Evolutionary conservation across 2,113 vertebrate genomes (phyloP).

Genomic region (Perccottus glenii): DNA sequence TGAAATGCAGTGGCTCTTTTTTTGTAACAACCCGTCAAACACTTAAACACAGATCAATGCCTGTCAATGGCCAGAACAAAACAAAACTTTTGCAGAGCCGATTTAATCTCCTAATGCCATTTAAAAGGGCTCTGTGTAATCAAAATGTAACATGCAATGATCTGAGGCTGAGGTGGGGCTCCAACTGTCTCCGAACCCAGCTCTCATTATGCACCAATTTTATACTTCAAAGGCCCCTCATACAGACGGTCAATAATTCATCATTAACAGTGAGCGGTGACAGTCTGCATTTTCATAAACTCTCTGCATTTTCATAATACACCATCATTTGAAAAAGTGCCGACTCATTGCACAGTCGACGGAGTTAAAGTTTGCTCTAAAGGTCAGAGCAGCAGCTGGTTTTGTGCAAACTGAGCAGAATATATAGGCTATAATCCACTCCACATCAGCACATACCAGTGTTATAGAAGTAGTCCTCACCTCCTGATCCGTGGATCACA

Average conservation of each 20-base stretch:
- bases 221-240: slow-evolving; percentile 41
- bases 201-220: slow-evolving; percentile 42
- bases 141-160: slow-evolving; percentile 48
- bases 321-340: slow-evolving; percentile 15
- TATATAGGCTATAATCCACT: no score
- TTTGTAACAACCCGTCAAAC: no score
- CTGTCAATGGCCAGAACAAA: no score
- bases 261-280: slow-evolving; percentile 34
- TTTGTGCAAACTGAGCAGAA: slow-evolving; percentile 10
- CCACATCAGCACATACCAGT: no score
- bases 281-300: slow-evolving; percentile 24
- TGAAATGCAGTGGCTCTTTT: no score
- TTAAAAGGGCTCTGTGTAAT: slow-evolving; percentile 51
- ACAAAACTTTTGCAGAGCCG: slow-evolving; percentile 5
- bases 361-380: slow-evolving; percentile 18
- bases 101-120: slow-evolving; percentile 33
- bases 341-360: not conserved
- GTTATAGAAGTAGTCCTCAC: no score
- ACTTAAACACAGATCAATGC: no score
- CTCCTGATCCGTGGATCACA: no score
- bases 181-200: slow-evolving; percentile 34
- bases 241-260: slow-evolving; percentile 57
- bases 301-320: slow-evolving; percentile 35
- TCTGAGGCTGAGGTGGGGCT: slow-evolving; percentile 13
- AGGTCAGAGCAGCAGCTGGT: slow-evolving; percentile 34